A percentile compares a stretch with the other conserved stretches of the same genome.
Evolutionary conservation across 2,888 invertebrate species (phyloP).

Genomic region (Shargacucullia verbasci): DNA sequence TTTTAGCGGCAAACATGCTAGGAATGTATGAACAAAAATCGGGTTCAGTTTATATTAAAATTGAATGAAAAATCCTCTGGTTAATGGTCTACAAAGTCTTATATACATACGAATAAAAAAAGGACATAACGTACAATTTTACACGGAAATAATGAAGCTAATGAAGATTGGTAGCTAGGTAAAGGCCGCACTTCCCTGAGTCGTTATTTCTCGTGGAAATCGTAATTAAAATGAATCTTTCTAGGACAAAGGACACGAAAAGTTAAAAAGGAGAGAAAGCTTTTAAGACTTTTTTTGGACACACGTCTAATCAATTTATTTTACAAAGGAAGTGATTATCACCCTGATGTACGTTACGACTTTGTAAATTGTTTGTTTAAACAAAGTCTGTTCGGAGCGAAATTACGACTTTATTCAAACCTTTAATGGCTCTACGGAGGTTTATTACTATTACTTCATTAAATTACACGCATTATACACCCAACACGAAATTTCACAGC

Average conservation of each 20-base stretch:
- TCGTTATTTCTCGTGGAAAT: constrained; percentile 79
- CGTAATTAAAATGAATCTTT: constrained; percentile 87
- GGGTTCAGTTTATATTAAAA: neutral
- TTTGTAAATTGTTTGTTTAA: constrained; percentile 40
- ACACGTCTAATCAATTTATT: constrained; percentile 61
- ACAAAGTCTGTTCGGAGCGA: constrained; percentile 16
- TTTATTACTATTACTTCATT: constrained; percentile 1
- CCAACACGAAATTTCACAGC: neutral
- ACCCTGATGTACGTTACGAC: constrained; percentile 41
- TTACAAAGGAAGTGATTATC: constrained; percentile 40
- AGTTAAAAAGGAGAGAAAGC: constrained; percentile 67
- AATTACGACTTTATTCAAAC: constrained; percentile 2
- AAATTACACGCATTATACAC: neutral
- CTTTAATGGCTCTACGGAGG: neutral
- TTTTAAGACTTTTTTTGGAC: constrained; percentile 60
- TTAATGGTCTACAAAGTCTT: constrained; percentile 7
- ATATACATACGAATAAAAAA: constrained; percentile 35
- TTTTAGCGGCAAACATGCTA: neutral
- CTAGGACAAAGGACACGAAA: constrained; percentile 71
- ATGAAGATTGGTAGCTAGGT: constrained; percentile 85
- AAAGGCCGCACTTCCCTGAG: constrained; percentile 74
- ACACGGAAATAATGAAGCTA: constrained; percentile 79
- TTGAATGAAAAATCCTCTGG: constrained; percentile 3
- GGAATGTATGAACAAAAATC: neutral
- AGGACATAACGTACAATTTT: constrained; percentile 67